A percentile compares a stretch with the other conserved stretches of the same genome.
Conservation (phyloP, 2,113 vertebrate genomes). For the Coptodon rendalli region DNA sequence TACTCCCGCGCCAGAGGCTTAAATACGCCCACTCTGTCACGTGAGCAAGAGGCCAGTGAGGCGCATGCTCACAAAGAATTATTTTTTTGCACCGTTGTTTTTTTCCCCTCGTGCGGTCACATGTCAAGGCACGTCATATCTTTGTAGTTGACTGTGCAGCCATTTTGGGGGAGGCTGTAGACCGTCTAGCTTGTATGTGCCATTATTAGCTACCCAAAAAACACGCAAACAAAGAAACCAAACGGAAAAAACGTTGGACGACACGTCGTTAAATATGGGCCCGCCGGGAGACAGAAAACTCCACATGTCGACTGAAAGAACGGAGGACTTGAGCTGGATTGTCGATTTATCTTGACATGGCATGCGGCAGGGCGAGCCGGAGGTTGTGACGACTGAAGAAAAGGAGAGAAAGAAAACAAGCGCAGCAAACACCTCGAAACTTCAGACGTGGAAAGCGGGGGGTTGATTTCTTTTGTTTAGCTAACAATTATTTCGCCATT, state of each 20-base stretch:
- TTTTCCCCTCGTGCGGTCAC: conserved; percentile 32
- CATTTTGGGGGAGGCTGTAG: conserved; percentile 75
- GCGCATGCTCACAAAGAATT: not conserved
- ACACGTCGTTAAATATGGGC: conserved; percentile 73
- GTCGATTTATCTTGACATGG: conserved; percentile 99
- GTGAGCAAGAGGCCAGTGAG: not conserved
- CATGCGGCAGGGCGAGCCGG: conserved; percentile 75
- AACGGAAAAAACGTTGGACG: conserved; percentile 64
- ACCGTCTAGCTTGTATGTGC: conserved; percentile 36
- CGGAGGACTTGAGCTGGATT: conserved; percentile 85
- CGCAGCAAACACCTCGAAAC: conserved; percentile 48
- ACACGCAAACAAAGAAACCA: conserved; percentile 42
- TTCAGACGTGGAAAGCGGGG: conserved; percentile 16
- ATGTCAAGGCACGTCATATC: conserved; percentile 42
- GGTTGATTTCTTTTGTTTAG: not conserved
- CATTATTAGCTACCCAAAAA: conserved; percentile 40
- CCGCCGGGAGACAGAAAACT: conserved; percentile 82
- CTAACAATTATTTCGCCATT: not conserved
- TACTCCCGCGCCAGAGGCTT: conserved; percentile 61
- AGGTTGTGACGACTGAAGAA: conserved; percentile 74
- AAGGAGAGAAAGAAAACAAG: conserved; percentile 58
- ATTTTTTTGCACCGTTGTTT: not conserved
- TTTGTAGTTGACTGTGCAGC: conserved; percentile 68
- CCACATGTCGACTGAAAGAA: conserved; percentile 79
- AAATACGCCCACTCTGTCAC: conserved; percentile 55